Conservation (phyloP, 2,113 vertebrate genomes). For the Meles meles region DNA sequence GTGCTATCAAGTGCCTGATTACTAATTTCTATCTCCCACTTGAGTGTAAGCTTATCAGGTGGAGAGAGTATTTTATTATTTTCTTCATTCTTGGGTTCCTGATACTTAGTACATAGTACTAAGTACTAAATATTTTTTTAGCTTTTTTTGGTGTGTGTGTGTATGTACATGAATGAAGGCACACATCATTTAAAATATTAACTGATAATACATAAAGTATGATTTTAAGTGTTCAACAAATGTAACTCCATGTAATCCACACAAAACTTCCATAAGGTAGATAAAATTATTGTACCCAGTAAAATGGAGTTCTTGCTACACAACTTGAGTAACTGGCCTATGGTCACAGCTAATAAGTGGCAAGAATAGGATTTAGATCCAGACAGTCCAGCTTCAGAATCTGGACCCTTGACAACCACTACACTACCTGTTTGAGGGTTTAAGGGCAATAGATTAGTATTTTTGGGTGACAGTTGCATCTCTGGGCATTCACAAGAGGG, state of each 20-base stretch:
- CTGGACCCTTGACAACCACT: neutral
- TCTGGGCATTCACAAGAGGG: neutral
- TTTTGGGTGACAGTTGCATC: neutral
- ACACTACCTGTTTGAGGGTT: neutral
- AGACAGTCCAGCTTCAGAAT: neutral
- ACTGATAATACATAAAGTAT: neutral
- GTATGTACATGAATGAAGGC: neutral
- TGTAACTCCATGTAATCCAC: neutral
- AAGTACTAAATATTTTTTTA: neutral
- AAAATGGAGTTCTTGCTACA: neutral
- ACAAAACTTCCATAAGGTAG: neutral
- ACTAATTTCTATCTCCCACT: neutral
- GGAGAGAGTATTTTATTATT: neutral
- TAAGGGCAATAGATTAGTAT: neutral
- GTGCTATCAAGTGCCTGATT: neutral
- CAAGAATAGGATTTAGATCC: neutral
- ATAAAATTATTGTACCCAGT: neutral
- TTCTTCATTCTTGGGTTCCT: neutral
- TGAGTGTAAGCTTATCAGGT: neutral
- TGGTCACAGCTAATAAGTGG: neutral
- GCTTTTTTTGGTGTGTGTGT: neutral
- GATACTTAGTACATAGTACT: neutral
- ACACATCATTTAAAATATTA: neutral
- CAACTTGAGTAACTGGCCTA: neutral
- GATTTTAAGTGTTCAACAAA: neutral